Evolutionary conservation across 2,888 invertebrate genomes (phyloP).

Genomic region (Cecidostiba fungosa): DNA sequence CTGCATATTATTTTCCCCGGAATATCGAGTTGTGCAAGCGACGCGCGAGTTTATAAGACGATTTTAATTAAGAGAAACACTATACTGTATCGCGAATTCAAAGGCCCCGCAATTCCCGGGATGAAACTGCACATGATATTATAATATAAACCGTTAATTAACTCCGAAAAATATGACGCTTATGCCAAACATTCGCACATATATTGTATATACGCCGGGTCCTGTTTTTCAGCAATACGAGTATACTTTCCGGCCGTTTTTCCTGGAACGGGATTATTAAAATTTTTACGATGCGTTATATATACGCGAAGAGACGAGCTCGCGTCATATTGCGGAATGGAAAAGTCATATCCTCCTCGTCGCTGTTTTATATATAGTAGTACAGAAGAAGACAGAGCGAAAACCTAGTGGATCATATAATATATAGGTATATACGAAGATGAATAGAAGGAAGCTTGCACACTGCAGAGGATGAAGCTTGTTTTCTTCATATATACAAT

Average conservation of each 20-base stretch:
- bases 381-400: background rate
- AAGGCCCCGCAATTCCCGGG: background rate
- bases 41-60: background rate
- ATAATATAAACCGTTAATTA: background rate
- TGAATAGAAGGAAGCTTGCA: background rate
- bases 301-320: background rate
- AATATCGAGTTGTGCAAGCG: background rate
- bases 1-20: background rate
- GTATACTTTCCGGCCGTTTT: background rate
- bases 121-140: background rate
- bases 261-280: constrained; percentile 45
- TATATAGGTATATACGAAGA: background rate
- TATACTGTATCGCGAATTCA: background rate
- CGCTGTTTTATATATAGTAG: background rate
- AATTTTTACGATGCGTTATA: constrained; percentile 49
- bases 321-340: background rate
- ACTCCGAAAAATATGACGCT: constrained; percentile 57
- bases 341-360: constrained; percentile 1
- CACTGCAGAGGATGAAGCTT: constrained; percentile 32
- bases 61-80: constrained; percentile 35
- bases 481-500: constrained; percentile 72
- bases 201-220: no score
- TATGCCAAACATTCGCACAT: no score
- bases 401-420: background rate
- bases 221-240: constrained; percentile 2